Percentiles rank a stretch among this genome's conserved stretches.
Evolutionary conservation across 2,797 vertebrate species (phyloP).

Genomic region (Neosalanx taihuensis): DNA sequence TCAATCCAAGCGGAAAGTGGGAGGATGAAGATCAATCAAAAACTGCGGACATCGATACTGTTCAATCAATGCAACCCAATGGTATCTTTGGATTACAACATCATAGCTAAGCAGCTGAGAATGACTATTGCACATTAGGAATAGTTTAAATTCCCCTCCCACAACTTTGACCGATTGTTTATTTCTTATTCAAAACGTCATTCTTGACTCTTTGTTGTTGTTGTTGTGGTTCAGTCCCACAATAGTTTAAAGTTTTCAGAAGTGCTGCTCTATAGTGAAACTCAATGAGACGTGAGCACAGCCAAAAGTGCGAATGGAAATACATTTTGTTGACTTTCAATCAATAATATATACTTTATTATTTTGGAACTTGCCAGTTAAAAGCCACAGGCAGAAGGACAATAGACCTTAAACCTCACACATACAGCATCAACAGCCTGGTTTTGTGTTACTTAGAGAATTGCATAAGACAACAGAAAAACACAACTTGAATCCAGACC

Average conservation of each 20-base stretch:
- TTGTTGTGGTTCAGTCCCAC: too few species aligned
- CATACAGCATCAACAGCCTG: too few species aligned
- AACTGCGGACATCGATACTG: slow-evolving; percentile 50
- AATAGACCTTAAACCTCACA: not conserved
- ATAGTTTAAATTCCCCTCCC: not conserved
- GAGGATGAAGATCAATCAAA: slow-evolving; percentile 66
- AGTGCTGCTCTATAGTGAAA: too few species aligned
- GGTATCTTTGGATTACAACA: not conserved
- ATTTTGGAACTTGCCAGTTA: not conserved
- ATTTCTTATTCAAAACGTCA: too few species aligned
- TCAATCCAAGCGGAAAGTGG: slow-evolving; percentile 42
- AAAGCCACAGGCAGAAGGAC: not conserved
- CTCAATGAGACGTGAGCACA: too few species aligned
- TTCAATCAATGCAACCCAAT: slow-evolving; percentile 33
- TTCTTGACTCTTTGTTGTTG: too few species aligned
- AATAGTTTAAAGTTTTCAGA: too few species aligned
- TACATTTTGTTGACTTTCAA: not conserved
- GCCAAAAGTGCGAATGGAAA: too few species aligned
- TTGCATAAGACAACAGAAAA: too few species aligned
- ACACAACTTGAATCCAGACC: too few species aligned
- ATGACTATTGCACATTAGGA: not conserved
- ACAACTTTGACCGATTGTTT: too few species aligned
- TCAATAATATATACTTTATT: not conserved
- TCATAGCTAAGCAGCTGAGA: not conserved
- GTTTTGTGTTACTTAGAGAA: too few species aligned